Base-by-base conservation (phyloP, 92 coral and sea anemone species). In the Siderastrea radians region DNA sequence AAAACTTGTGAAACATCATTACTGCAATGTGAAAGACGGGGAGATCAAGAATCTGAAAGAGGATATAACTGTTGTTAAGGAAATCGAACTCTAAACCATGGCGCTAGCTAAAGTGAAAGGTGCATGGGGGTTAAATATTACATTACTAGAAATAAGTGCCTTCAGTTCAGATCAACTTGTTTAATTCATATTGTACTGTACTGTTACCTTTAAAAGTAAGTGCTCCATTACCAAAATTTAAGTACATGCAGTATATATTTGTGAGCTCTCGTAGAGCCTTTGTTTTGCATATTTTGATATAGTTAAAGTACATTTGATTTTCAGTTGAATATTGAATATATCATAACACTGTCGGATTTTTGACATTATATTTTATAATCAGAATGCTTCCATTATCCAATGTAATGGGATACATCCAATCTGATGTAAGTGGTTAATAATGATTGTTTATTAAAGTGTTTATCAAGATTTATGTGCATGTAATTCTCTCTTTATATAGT, bases 51-150 rank as follows among this genome's bases (percentile, higher is more conserved):
- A 67, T 77, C 83, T 85, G 83, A 76, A 76, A 54, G 76, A 85
- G 81, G 89, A 85, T 64, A 75, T 85, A 53, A 86, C 78, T 77
- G 70, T 85, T 75, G 14, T 86, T 66, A 78, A 86, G 90, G 90
- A 86, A 86, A 86, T 65, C 76, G 84, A 86, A 86, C 50, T 86
- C 49, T 86, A 68, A 75, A 57, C 78, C 63, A 14, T 74, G 78
- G 78, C 78, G 6, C 65, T n/a, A n/a, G n/a, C n/a, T n/a, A n/a
- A 6, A 54, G 79, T 75, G 79, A 76, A 76, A 76, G 68, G 68
- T 76, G 81, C 81, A 58, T 76, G 81, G 16, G 13, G 7, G 79
- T 53, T n/a, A n/a, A n/a, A n/a, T n/a, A n/a, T n/a, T n/a, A n/a
- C n/a, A n/a, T n/a, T n/a, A 76, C 10, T 17, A 76, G 81, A 76